A percentile compares a stretch with the other conserved stretches of the same genome.
Evolutionary conservation across 2,113 vertebrate species (phyloP).

Genomic region (Perognathus longimembris): DNA sequence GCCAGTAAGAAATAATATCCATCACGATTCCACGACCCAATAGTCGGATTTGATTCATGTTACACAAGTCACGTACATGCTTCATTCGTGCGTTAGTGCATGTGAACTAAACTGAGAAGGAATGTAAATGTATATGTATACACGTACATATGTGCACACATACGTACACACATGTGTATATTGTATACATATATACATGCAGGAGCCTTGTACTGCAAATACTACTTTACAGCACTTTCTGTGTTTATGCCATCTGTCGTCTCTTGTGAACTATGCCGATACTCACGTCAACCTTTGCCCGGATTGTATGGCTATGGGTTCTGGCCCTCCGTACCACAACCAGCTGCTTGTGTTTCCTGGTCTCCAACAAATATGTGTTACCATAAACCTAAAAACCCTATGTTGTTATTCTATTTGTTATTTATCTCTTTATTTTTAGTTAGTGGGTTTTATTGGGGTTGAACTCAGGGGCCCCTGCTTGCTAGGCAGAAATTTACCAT

Average conservation of each 20-base stretch:
- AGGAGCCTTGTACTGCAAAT: neutral
- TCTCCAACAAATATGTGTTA: neutral
- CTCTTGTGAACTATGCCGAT: neutral
- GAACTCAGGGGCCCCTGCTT: no score
- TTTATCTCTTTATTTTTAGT: neutral
- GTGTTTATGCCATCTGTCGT: neutral
- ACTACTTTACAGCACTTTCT: neutral
- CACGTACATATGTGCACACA: accelerated
- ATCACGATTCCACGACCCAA: no score
- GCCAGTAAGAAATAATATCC: no score
- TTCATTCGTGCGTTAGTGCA: neutral
- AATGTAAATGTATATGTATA: accelerated
- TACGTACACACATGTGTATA: neutral
- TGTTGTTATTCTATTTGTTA: neutral
- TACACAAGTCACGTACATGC: neutral
- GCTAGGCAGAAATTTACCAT: no score
- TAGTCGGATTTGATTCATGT: no score
- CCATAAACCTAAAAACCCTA: neutral
- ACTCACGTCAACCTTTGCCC: neutral
- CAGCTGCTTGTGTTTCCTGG: neutral
- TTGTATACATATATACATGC: neutral
- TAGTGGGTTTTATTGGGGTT: no score
- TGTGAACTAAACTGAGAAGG: no score
- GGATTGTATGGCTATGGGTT: no score
- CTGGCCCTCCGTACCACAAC: no score